These are phyloP conservation scores for Scomberomorus guttatus DNA, from an alignment of 2,797 vertebrate genomes.

Conservation along the genomic window DNA sequence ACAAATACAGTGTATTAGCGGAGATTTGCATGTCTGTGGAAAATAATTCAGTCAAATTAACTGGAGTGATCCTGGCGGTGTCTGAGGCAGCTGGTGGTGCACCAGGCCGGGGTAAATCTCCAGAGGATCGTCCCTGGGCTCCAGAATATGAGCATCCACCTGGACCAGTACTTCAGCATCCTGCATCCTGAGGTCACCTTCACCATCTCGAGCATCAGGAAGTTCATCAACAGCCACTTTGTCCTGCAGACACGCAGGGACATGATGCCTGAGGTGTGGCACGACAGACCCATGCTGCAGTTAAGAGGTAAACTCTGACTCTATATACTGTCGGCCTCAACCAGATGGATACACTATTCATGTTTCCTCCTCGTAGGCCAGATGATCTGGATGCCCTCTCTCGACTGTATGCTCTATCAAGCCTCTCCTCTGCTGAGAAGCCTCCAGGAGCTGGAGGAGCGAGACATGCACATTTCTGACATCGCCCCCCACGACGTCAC, in stretches of 20 bases:
- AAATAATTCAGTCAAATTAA: not conserved
- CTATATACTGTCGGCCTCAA: not conserved
- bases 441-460: constrained; percentile 86
- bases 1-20: not conserved
- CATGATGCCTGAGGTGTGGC: constrained; percentile 84
- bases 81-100: constrained; percentile 80
- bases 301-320: constrained; percentile 74
- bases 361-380: constrained; percentile 76
- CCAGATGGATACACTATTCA: not conserved
- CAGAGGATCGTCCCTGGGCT: constrained; percentile 85
- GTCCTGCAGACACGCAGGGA: constrained; percentile 85
- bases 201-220: constrained; percentile 84
- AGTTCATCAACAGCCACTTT: constrained; percentile 89
- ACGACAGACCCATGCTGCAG: constrained; percentile 82
- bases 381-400: constrained; percentile 89
- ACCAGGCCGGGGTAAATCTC: constrained; percentile 84
- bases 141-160: constrained; percentile 79
- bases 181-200: constrained; percentile 84
- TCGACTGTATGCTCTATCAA: constrained; percentile 87
- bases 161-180: constrained; percentile 85
- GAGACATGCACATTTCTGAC: constrained; percentile 88
- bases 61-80: not conserved
- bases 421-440: constrained; percentile 86
- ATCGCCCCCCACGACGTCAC: constrained; percentile 88
- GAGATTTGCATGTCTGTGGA: not conserved